Conservation (phyloP, 2,113 vertebrate species). For the Theropithecus gelada region DNA sequence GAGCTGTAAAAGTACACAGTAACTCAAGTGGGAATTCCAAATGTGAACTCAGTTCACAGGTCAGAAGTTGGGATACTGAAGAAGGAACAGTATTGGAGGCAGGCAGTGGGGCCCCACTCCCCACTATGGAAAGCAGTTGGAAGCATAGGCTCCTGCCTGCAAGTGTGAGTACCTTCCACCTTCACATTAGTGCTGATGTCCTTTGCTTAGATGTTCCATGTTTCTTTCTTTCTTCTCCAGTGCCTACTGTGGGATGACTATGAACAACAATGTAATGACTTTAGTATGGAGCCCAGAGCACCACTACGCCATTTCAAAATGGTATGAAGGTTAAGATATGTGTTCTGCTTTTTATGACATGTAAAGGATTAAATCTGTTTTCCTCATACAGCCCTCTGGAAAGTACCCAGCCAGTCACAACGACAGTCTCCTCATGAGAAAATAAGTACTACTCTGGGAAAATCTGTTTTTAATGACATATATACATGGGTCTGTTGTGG, state of each 20-base stretch:
- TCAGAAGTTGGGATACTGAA: neutral
- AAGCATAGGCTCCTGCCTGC: neutral
- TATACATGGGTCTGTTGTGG: neutral
- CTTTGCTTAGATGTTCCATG: neutral
- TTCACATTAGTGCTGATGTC: neutral
- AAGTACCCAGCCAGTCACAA: neutral
- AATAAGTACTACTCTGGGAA: neutral
- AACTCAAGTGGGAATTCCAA: neutral
- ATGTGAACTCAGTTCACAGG: neutral
- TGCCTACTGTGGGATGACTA: neutral
- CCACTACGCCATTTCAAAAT: neutral
- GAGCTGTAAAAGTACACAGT: neutral
- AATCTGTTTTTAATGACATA: neutral
- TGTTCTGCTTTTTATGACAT: neutral
- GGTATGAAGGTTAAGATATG: neutral
- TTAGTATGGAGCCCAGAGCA: neutral
- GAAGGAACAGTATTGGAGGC: neutral
- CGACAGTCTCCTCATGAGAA: neutral
- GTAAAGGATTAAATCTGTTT: neutral
- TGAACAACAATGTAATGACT: neutral
- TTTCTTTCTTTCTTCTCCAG: neutral
- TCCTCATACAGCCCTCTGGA: neutral
- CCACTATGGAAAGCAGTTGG: neutral
- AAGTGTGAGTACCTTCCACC: neutral
- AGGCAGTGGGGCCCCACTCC: neutral